Base-by-base conservation (phyloP, 2,797 vertebrate genomes). In the Anabas testudineus region DNA sequence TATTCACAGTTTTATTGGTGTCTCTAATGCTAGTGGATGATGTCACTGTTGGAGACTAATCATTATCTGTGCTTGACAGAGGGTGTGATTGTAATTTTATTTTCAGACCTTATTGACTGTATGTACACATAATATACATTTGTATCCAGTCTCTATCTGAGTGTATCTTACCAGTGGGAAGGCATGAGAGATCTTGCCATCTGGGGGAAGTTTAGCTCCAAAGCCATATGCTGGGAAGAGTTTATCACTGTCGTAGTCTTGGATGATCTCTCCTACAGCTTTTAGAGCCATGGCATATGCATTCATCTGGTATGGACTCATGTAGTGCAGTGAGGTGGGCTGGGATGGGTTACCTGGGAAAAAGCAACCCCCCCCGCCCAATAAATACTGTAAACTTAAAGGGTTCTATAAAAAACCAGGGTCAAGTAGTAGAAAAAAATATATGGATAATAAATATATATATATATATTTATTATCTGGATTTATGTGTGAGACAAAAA, bases 211-310 rank as follows among this genome's bases (percentile, higher is more conserved):
- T 88, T 97, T 97, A 71, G 96, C 96, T 1, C 96, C 96, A 2
- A 97, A 97, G 74, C 96, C 96, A 0, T 96, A 96, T 5, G 96
- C 96, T 0, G 96, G 96, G 85, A 97, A 97, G 81, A 96, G 94
- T 84, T 97, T 97, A 94, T 97, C 96, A 0, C 95, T 97, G 94
- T 97, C 96, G 4, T 97, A 97, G 93, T 97, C 96, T 91, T 97
- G 96, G 86, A 97, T 97, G 89, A 97, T 95, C 87, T 97, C 96
- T 15, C 96, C 96, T 59, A 97, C 96, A 1, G 96, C 96, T 88
- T 97, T 97, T 74, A 97, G 91, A 0, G 96, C 96, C 95, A 97
- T 95, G 82, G 96, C 96, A 1, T 97, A 97, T 28, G 95, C 93
- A 10, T 96, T 97, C 91, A 97, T 94, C 92, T 97, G 96, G 90